Evolutionary conservation across 2,797 vertebrate species (phyloP), one percentile per base, ranked within the genome.

Genomic region (Enteromius trimaculatus): DNA sequence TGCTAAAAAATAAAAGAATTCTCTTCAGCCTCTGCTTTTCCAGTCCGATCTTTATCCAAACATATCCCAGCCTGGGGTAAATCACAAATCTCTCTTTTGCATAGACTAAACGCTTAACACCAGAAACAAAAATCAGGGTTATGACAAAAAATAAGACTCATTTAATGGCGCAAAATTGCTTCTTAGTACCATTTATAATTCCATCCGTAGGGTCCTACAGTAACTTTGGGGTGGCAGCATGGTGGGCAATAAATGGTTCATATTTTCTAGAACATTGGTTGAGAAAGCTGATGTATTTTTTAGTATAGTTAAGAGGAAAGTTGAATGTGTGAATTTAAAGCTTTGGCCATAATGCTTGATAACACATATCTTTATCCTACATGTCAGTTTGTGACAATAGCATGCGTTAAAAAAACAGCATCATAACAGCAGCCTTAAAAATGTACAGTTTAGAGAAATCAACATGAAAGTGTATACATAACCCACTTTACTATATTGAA

Each of bases 1-100:
- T 92, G 90, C 88, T 90, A 92, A 92, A 34, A 89, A 94, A 93
- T 89, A 92, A 93, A 93, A 93, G 80, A 82, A 89, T 83, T 79
- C 86, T 81, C 92, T 89, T 90, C 84, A 82, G 79, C 23, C 58
- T 79, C 72, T 55, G 72, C 51, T 75, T 66, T 77, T 80, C 34
- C 37, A 26, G 7, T 58, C 9, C 65, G 9, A 9, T 47, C 29
- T 60, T 29, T 31, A 42, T 49, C 58, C 34, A 39, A 39, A 76
- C 14, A 82, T 11, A 65, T 74, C 21, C 53, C 10, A 39, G 7
- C 26, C 29, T 58, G 29, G 80, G 47, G n/a, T 7, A 13, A 68
- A 55, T 51, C 42, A 39, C 44, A 82, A 82, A 65, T 39, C 55
- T 84, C 58, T 37, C 29, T 53, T 26, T 75, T 76, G 77, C 77